phyloP scores from a whole-genome alignment of 2,797 vertebrate species.

The Hybognathus amarus region DNA sequence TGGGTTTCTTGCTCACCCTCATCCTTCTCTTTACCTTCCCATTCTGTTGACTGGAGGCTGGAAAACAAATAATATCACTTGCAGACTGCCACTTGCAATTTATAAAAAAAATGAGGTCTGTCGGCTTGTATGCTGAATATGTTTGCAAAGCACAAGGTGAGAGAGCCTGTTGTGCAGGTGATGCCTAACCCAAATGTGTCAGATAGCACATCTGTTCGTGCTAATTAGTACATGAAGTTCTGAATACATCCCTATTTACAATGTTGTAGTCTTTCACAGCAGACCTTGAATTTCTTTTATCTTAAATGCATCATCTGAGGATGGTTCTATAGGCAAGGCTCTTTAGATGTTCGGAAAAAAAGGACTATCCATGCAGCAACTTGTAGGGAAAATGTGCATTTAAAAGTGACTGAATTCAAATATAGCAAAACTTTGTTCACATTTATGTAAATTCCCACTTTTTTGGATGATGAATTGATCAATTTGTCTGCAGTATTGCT shows the following conservation, averaged over 20 bases:
- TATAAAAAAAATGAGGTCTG: conserved; percentile 52
- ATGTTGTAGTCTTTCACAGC: conserved; percentile 29
- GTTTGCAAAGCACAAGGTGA: conserved; percentile 42
- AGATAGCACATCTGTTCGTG: conserved; percentile 68
- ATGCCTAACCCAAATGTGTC: conserved; percentile 65
- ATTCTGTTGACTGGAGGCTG: background rate
- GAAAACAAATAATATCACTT: conserved; percentile 25
- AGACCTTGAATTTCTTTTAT: conserved; percentile 2
- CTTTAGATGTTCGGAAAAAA: conserved; percentile 5
- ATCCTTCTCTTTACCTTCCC: background rate
- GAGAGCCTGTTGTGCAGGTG: conserved; percentile 55
- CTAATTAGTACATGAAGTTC: conserved; percentile 66
- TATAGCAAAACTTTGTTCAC: background rate
- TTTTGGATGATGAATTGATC: conserved; percentile 18
- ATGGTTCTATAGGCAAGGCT: background rate
- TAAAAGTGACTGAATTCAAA: conserved; percentile 7
- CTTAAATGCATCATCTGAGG: background rate
- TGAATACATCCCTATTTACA: conserved; percentile 53
- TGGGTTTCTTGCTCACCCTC: conserved; percentile 4
- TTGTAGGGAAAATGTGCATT: background rate
- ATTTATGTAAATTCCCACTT: conserved; percentile 7
- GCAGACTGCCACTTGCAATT: conserved; percentile 40
- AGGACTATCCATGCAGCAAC: background rate
- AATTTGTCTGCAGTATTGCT: conserved; percentile 7
- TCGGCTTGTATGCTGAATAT: conserved; percentile 53